phyloP scores from a whole-genome alignment of 2,797 vertebrate genomes.

The Psittacula derbiana region DNA sequence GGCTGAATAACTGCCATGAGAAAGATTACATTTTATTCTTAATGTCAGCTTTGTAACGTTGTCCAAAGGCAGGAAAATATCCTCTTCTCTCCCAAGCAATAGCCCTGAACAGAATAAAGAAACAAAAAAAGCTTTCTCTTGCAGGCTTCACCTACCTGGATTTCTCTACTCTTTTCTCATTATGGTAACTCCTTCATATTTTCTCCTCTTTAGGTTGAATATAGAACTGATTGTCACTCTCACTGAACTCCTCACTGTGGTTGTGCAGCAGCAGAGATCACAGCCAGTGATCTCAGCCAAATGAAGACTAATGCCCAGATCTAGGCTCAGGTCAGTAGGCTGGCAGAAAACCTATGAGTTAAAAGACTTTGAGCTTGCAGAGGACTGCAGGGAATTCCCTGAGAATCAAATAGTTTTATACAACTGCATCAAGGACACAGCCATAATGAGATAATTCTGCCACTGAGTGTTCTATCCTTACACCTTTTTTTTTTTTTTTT shows the following conservation, averaged over 20 bases:
- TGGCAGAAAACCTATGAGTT: background rate
- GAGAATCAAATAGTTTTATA: background rate
- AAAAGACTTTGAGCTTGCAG: background rate
- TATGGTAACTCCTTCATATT: background rate
- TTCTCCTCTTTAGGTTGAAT: background rate
- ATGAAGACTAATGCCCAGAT: background rate
- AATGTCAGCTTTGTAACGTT: background rate
- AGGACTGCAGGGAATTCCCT: background rate
- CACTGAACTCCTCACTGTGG: background rate
- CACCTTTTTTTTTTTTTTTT: rapidly evolving
- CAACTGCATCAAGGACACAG: background rate
- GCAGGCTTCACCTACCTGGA: background rate
- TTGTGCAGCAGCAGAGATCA: background rate
- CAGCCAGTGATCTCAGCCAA: background rate
- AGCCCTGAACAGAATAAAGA: background rate
- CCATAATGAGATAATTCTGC: background rate
- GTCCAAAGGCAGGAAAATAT: background rate
- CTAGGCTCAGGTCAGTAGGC: background rate
- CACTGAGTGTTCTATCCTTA: background rate
- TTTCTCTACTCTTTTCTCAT: background rate
- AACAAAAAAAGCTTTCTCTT: background rate
- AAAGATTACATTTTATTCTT: conserved; percentile 20
- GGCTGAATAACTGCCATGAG: background rate
- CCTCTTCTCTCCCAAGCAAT: background rate
- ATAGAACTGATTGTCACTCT: background rate